Conservation (phyloP, 2,797 vertebrate genomes). For the Acanthopagrus latus region DNA sequence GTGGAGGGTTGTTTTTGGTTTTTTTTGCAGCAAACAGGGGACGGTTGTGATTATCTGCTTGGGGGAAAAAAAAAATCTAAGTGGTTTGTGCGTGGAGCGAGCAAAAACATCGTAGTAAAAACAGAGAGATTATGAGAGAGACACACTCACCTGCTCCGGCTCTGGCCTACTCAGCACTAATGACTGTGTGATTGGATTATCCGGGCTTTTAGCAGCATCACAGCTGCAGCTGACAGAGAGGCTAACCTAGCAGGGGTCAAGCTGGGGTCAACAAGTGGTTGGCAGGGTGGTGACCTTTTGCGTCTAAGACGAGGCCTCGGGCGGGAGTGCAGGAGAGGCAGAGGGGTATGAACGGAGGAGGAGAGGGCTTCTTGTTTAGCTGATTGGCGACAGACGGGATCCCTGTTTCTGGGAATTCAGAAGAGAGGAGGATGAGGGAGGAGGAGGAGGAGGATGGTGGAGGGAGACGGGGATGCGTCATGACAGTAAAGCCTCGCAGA, state of each 20-base stretch:
- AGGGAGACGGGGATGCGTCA: constrained; percentile 66
- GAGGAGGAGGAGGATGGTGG: constrained; percentile 23
- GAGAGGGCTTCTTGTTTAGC: constrained; percentile 5
- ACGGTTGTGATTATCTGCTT: constrained; percentile 27
- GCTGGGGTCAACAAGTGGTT: constrained; percentile 73
- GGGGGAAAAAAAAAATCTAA: neutral
- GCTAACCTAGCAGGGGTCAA: constrained; percentile 72
- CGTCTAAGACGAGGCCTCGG: constrained; percentile 24
- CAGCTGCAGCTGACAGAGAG: constrained; percentile 73
- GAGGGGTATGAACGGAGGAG: constrained; percentile 1
- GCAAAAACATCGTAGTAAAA: constrained; percentile 15
- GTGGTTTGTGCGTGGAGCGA: constrained; percentile 33
- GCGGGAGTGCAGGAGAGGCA: constrained; percentile 5
- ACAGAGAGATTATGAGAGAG: constrained; percentile 36
- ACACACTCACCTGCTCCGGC: constrained; percentile 63
- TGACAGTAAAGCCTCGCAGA: constrained; percentile 83
- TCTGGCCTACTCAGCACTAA: constrained; percentile 70
- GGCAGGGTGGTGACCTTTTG: constrained; percentile 50
- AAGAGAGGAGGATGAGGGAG: constrained; percentile 26
- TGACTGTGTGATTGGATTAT: constrained; percentile 83
- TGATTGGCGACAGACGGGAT: constrained; percentile 36
- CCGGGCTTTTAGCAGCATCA: constrained; percentile 71
- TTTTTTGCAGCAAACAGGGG: constrained; percentile 9
- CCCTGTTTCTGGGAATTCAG: constrained; percentile 48
- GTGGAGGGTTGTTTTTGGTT: constrained; percentile 10